phyloP scores from a whole-genome alignment of 1,140 invertebrate genomes.

The Cotesia typhae region DNA sequence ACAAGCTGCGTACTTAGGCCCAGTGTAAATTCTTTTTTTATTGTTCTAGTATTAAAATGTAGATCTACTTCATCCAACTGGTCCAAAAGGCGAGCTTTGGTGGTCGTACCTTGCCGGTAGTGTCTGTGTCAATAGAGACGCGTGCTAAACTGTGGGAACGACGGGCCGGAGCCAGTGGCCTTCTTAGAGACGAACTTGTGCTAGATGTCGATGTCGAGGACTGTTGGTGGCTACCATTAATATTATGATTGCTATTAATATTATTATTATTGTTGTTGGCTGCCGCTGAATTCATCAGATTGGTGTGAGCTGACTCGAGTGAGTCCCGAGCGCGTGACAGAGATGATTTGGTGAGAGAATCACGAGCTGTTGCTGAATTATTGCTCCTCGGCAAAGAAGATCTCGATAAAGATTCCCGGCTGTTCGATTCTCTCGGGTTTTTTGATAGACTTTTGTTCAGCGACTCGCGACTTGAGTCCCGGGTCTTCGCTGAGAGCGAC shows the following conservation, averaged over 20 bases:
- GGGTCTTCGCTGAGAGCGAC: slow-evolving; percentile 36
- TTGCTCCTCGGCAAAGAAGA: slow-evolving; percentile 56
- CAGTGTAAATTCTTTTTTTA: slow-evolving; percentile 2
- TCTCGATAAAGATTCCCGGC: slow-evolving; percentile 53
- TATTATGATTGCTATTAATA: slow-evolving; percentile 35
- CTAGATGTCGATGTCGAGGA: slow-evolving; percentile 29
- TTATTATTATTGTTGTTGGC: slow-evolving; percentile 37
- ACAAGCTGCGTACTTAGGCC: not conserved
- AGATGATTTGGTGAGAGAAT: slow-evolving; percentile 57
- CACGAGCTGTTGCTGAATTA: slow-evolving; percentile 50
- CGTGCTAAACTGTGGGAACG: slow-evolving; percentile 58
- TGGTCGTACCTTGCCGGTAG: slow-evolving; percentile 73
- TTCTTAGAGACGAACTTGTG: slow-evolving; percentile 52
- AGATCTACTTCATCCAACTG: slow-evolving; percentile 70
- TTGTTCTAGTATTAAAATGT: not conserved
- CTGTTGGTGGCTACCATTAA: slow-evolving; percentile 8
- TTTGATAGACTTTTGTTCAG: slow-evolving; percentile 67
- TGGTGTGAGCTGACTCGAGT: slow-evolving; percentile 48
- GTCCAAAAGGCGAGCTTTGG: slow-evolving; percentile 73
- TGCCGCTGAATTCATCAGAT: not conserved
- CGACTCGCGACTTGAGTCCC: slow-evolving; percentile 68
- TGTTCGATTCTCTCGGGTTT: slow-evolving; percentile 53
- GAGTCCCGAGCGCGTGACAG: slow-evolving; percentile 57
- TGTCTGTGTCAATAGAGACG: slow-evolving; percentile 58
- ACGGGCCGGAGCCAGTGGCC: slow-evolving; percentile 59